These are phyloP conservation scores for Lasioglossum figueresi DNA, from an alignment of 2,888 invertebrate genomes.

Conservation along the genomic window DNA sequence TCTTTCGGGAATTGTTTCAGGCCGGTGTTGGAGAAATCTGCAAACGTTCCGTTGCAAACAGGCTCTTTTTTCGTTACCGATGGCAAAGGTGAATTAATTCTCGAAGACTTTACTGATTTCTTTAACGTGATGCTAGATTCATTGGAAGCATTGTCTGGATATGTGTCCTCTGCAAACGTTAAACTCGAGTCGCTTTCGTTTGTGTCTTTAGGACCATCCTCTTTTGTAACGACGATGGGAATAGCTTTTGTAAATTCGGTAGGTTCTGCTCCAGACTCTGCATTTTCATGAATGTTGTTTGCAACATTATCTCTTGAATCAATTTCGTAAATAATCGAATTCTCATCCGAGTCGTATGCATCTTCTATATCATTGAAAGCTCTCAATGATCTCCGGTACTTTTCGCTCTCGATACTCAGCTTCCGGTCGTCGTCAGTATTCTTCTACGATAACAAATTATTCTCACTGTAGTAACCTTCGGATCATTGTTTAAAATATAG, in stretches of 20 bases:
- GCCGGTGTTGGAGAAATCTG: constrained; percentile 66
- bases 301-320: constrained; percentile 37
- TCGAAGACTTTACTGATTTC: constrained; percentile 45
- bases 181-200: constrained; percentile 43
- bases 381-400: constrained; percentile 21
- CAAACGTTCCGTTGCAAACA: constrained; percentile 67
- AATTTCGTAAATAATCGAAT: constrained; percentile 24
- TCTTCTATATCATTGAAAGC: constrained; percentile 25
- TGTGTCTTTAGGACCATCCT: constrained; percentile 1
- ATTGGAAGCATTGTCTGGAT: constrained; percentile 65
- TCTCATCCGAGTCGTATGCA: background rate
- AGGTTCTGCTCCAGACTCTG: background rate
- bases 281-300: constrained; percentile 22
- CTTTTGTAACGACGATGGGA: constrained; percentile 6
- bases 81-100: constrained; percentile 15
- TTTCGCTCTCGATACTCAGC: background rate
- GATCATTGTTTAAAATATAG: background rate
- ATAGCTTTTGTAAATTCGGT: background rate
- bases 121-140: constrained; percentile 57
- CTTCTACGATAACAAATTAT: constrained; percentile 18
- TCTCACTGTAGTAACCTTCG: background rate
- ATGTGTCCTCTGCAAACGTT: constrained; percentile 58
- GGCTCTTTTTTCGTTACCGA: constrained; percentile 59
- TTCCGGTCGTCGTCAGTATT: constrained; percentile 15
- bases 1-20: constrained; percentile 69